Conservation (phyloP, 2,113 vertebrate species). For the Anguilla japonica region DNA sequence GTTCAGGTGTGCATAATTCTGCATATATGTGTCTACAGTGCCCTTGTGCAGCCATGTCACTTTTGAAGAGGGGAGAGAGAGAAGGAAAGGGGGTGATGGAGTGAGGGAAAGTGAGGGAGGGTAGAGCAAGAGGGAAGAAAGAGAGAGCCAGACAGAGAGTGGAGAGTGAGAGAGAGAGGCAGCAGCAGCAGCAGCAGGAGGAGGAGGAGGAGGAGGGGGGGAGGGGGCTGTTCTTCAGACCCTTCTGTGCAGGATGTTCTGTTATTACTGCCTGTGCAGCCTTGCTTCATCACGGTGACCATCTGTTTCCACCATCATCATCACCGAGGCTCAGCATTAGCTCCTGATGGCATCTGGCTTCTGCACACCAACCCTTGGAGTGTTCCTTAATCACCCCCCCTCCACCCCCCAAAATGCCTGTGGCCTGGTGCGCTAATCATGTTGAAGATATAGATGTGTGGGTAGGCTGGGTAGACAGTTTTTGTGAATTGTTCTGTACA, state of each 20-base stretch:
- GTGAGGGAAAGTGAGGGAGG: not conserved
- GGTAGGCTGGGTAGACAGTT: not conserved
- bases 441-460: not conserved
- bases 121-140: not conserved
- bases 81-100: not conserved
- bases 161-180: no score
- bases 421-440: not conserved
- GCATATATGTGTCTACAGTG: not conserved
- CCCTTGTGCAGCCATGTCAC: no score
- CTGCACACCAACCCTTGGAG: not conserved
- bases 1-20: no score
- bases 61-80: no score
- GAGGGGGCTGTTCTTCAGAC: not conserved
- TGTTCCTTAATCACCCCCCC: not conserved
- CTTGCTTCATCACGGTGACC: conserved; percentile 45
- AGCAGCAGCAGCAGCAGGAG: no score
- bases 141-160: no score
- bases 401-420: not conserved
- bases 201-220: not conserved
- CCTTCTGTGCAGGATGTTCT: conserved; percentile 27
- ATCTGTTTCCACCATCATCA: conserved; percentile 33
- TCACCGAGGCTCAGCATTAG: not conserved
- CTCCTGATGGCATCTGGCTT: not conserved
- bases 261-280: conserved; percentile 23
- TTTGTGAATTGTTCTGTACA: not conserved